A percentile compares a stretch with the other conserved stretches of the same genome.
These are phyloP conservation scores for Clarias fuscus DNA, from an alignment of 2,797 vertebrate species.

Conservation along the genomic window DNA sequence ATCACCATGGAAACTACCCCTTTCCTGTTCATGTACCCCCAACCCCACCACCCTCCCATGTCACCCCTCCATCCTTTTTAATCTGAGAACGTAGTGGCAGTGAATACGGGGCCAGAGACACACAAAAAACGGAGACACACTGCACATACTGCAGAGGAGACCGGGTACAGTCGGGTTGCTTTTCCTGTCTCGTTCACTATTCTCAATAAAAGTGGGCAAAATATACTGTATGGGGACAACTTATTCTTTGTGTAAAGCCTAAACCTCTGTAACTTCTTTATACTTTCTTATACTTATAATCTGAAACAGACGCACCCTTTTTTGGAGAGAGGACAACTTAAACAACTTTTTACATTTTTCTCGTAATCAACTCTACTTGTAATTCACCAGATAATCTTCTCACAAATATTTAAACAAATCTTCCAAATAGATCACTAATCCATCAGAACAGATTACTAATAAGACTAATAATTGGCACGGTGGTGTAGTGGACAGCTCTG, in stretches of 20 bases:
- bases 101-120: constrained; percentile 34
- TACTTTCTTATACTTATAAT: background rate
- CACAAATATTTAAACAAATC: background rate
- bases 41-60: background rate
- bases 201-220: constrained; percentile 11
- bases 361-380: background rate
- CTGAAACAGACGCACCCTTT: background rate
- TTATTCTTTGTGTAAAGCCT: background rate
- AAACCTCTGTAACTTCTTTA: background rate
- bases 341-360: background rate
- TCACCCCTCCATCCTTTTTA: constrained; percentile 22
- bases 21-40: constrained; percentile 56
- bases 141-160: constrained; percentile 36
- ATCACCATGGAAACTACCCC: constrained; percentile 54
- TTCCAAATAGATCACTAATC: too few species aligned
- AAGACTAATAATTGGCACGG: too few species aligned
- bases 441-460: too few species aligned
- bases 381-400: background rate
- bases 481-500: too few species aligned
- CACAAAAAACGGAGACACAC: constrained; percentile 32
- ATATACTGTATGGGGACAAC: constrained; percentile 15
- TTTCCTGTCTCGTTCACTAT: constrained; percentile 3
- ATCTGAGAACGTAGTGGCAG: constrained; percentile 52
- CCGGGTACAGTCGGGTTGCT: constrained; percentile 17
- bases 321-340: background rate